Base-by-base conservation (phyloP, 2,888 invertebrate species). In the Cistogaster globosa region DNA sequence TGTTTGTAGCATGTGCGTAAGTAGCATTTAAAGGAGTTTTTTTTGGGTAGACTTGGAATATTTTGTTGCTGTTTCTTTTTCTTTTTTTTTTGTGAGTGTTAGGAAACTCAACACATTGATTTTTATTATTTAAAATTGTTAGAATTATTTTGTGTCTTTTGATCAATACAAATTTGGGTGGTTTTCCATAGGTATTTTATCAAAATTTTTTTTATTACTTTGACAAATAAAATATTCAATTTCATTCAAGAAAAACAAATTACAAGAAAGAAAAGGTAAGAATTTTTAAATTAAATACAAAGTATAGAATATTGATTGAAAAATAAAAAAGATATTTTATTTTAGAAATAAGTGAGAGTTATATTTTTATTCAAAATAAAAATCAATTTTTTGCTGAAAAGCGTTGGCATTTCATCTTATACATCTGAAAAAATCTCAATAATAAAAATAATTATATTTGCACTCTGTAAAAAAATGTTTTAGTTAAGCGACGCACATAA, bases 1-100 rank as follows among this genome's bases (percentile, higher is more conserved):
- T 86, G 77, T 86, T 86, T 86, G 87, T 82, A 83, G 83, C 86
- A 87, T 87, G 86, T 86, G 86, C 76, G 83, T 86, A 82, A 86
- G 83, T 77, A 84, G 80, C 81, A 81, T 79, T 86, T 84, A 72
- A 55, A 60, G 9, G 16, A 53, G n/a, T 48, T 57, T 58, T 48
- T 67, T 57, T n/a, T n/a, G 74, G 62, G 26, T 55, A 42, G 62
- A 55, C 51, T 60, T 62, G 38, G 11, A 38, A 38, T 38, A 38
- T 74, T 74, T 51, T 74, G 14, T 51, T 32, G 60, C 57, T 14
- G 60, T n/a, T 48, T n/a, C n/a, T n/a, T n/a, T n/a, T n/a, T n/a
- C n/a, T n/a, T n/a, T n/a, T n/a, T n/a, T n/a, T 42, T 32, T 42
- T 42, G 7, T 53, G 8, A 42, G 51, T 36, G n/a, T 38, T 12